These are phyloP conservation scores for Gila orcuttii DNA, from an alignment of 2,113 vertebrate genomes.

Conservation along the genomic window DNA sequence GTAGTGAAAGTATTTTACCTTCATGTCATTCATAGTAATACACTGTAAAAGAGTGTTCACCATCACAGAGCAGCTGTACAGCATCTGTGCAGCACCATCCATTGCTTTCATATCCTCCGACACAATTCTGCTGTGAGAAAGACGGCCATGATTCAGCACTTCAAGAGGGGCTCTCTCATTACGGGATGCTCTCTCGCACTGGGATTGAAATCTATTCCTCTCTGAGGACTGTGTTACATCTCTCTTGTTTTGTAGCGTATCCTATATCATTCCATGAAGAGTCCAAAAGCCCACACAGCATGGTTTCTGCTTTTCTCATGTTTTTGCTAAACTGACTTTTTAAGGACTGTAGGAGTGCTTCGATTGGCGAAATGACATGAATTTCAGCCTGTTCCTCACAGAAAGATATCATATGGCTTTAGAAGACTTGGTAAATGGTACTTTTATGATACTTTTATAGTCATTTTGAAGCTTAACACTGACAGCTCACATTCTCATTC, in stretches of 20 bases:
- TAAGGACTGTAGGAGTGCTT: neutral
- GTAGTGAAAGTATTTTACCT: slow-evolving; percentile 33
- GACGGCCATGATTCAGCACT: slow-evolving; percentile 42
- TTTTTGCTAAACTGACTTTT: slow-evolving; percentile 16
- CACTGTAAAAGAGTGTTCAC: neutral
- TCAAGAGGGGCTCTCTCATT: slow-evolving; percentile 59
- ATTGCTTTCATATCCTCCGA: slow-evolving; percentile 16
- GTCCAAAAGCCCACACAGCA: neutral
- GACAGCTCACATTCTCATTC: neutral
- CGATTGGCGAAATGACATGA: neutral
- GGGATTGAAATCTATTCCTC: slow-evolving; percentile 41
- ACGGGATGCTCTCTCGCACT: slow-evolving; percentile 5
- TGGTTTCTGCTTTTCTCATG: slow-evolving; percentile 12
- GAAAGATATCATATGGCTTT: neutral
- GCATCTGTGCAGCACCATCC: slow-evolving; percentile 6
- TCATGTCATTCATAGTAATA: slow-evolving; percentile 21
- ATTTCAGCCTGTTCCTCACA: neutral
- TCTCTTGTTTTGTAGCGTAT: slow-evolving; percentile 33
- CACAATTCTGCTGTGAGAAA: neutral
- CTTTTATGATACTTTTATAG: neutral
- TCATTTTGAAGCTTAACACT: neutral
- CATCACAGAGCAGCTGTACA: slow-evolving; percentile 13
- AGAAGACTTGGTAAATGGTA: neutral
- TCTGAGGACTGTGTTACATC: slow-evolving; percentile 12
- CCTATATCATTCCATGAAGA: slow-evolving; percentile 21